These are phyloP conservation scores for Saccostrea cuccullata DNA, from an alignment of 1,140 invertebrate species.

Conservation along the genomic window DNA sequence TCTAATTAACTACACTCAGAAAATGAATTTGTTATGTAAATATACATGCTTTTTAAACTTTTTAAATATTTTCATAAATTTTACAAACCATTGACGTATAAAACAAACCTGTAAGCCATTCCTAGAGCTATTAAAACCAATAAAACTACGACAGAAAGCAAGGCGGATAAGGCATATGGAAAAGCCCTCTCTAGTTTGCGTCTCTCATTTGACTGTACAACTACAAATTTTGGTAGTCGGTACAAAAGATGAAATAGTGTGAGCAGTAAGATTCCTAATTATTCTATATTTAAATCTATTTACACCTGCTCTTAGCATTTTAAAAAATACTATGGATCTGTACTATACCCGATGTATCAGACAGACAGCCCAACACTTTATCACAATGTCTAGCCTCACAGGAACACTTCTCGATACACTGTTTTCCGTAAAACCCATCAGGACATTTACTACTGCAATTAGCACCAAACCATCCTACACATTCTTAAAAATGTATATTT, in stretches of 20 bases:
- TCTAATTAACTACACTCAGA: neutral
- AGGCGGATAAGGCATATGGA: neutral
- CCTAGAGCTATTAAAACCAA: neutral
- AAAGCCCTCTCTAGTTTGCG: neutral
- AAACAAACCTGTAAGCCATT: neutral
- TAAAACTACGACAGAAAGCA: neutral
- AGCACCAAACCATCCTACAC: neutral
- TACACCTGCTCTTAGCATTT: no score
- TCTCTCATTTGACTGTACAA: no score
- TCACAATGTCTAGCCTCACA: neutral
- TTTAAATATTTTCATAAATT: neutral
- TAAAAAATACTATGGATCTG: no score
- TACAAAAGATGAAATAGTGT: no score
- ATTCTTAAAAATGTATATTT: neutral
- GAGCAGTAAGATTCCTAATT: no score
- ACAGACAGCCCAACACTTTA: neutral
- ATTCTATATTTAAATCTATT: no score
- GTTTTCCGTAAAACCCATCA: neutral
- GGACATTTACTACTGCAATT: neutral
- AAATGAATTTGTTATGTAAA: neutral
- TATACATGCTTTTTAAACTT: no score
- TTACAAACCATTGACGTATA: neutral
- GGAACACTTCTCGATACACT: neutral
- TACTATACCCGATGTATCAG: neutral
- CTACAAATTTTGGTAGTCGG: no score